Conservation (phyloP, 1,140 invertebrate genomes). For the Sycobia sp. region DNA sequence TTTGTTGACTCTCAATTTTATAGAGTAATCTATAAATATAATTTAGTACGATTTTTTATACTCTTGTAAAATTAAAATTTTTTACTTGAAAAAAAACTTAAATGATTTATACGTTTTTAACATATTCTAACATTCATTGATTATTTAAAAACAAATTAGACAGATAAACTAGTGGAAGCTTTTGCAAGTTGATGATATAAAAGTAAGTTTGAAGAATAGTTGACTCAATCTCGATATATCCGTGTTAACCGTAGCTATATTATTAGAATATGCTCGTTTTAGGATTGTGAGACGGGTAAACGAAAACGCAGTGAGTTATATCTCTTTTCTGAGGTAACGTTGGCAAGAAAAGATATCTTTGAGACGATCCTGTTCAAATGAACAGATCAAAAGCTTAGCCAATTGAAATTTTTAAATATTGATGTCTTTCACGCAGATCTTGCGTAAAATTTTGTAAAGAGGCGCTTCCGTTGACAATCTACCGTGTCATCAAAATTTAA, state of each 20-base stretch:
- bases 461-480: background rate
- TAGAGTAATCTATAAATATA: too few species aligned
- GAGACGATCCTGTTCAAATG: conserved; percentile 47
- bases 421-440: conserved; percentile 52
- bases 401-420: conserved; percentile 50
- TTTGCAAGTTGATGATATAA: too few species aligned
- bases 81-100: too few species aligned
- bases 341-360: conserved; percentile 18
- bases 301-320: conserved; percentile 35
- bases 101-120: too few species aligned
- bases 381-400: conserved; percentile 41
- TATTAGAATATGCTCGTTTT: conserved; percentile 57
- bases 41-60: too few species aligned
- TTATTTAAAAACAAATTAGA: too few species aligned
- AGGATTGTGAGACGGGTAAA: conserved; percentile 47
- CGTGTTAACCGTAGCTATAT: conserved; percentile 56
- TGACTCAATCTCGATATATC: conserved; percentile 47
- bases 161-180: too few species aligned
- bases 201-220: conserved; percentile 16
- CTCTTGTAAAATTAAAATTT: too few species aligned
- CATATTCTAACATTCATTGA: too few species aligned
- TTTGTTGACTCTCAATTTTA: too few species aligned
- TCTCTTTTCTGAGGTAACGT: conserved; percentile 28
- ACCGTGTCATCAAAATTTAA: background rate
- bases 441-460: conserved; percentile 24